These are phyloP conservation scores for Muntiacus reevesi DNA, from an alignment of 2,113 vertebrate genomes.

Conservation along the genomic window DNA sequence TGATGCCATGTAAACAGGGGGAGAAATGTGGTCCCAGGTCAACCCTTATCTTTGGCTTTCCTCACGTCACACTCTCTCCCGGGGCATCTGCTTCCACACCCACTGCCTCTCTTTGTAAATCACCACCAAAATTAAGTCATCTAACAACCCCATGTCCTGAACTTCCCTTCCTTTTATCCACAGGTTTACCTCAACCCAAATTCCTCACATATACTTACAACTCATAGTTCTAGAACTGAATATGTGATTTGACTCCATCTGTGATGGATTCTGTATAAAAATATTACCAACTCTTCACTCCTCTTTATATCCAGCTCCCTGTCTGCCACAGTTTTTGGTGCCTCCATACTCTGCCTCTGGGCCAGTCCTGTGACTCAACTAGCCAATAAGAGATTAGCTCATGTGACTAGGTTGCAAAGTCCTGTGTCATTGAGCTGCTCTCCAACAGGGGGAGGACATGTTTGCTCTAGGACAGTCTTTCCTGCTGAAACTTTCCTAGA, in stretches of 20 bases:
- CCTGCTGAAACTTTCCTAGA: not conserved
- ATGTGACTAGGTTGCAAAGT: not conserved
- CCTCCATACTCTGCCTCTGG: not conserved
- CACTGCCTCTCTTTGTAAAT: not conserved
- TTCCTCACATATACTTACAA: not conserved
- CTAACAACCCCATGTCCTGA: not conserved
- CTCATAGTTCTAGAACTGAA: not conserved
- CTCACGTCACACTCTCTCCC: not conserved
- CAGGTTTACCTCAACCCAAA: not conserved
- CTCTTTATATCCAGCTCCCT: not conserved
- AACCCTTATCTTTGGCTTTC: not conserved
- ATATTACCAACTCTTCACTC: not conserved
- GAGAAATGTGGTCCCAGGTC: not conserved
- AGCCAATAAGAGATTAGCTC: not conserved
- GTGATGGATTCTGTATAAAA: not conserved
- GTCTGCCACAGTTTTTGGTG: not conserved
- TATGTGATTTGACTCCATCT: not conserved
- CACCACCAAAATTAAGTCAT: not conserved
- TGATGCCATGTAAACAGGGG: accelerated
- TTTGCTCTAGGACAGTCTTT: not conserved
- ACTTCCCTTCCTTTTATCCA: accelerated
- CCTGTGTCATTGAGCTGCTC: accelerated
- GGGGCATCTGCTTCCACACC: not conserved
- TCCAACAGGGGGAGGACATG: accelerated
- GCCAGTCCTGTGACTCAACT: not conserved